These are phyloP conservation scores for Tenthredo notha DNA, from an alignment of 2,888 invertebrate genomes.

Conservation along the genomic window DNA sequence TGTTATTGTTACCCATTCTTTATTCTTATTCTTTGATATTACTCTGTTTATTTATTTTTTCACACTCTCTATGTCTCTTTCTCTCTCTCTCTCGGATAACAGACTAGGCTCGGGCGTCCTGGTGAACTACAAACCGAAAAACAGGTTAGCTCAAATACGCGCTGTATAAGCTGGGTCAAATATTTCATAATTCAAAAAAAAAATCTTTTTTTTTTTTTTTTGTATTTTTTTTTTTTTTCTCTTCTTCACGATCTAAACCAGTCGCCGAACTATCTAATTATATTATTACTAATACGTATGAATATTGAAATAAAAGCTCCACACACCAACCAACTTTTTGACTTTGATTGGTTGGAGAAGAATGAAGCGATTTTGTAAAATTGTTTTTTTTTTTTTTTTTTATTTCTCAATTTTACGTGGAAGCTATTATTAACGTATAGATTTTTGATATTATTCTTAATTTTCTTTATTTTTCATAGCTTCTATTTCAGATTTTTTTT, in stretches of 20 bases:
- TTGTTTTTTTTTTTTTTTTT: neutral
- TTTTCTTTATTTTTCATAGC: neutral
- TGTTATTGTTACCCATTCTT: constrained; percentile 61
- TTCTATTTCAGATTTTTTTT: neutral
- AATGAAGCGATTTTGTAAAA: no score
- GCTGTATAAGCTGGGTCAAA: constrained; percentile 19
- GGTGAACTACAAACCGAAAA: constrained; percentile 87
- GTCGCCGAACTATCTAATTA: neutral
- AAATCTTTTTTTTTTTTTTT: neutral
- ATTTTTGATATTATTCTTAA: neutral
- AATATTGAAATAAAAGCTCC: neutral
- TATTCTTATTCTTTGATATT: constrained; percentile 56
- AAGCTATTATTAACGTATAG: neutral
- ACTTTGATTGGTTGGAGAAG: no score
- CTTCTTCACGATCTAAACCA: neutral
- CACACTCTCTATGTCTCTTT: constrained; percentile 59
- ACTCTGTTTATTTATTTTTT: constrained; percentile 78
- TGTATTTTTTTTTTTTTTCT: neutral
- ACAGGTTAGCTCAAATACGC: constrained; percentile 83
- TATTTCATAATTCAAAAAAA: neutral
- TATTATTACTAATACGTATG: neutral
- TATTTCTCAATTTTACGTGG: neutral
- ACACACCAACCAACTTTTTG: no score
- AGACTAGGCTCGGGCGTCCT: constrained; percentile 86
- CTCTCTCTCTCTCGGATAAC: constrained; percentile 80